Evolutionary conservation across 1,140 invertebrate genomes (phyloP).

Genomic region (Brachionus rotundiformis): DNA sequence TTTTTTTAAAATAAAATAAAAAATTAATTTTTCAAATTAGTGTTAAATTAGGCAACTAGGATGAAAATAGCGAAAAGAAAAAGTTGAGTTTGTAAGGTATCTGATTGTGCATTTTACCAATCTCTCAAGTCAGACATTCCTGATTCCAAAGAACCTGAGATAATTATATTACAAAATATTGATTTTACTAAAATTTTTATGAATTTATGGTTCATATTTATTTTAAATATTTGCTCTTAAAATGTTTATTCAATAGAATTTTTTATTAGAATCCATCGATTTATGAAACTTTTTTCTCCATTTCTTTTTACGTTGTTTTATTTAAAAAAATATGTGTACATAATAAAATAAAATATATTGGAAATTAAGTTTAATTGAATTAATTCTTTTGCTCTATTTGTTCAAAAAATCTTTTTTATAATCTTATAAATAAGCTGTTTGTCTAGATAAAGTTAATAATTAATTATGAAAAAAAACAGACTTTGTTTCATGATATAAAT

Average conservation of each 20-base stretch:
- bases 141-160: neutral
- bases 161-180: neutral
- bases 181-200: neutral
- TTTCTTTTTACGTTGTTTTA: neutral
- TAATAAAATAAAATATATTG: neutral
- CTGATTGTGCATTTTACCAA: no score
- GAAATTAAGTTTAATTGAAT: neutral
- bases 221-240: neutral
- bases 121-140: neutral
- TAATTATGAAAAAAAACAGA: neutral
- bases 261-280: neutral
- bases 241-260: neutral
- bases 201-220: neutral
- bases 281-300: neutral
- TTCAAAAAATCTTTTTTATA: no score
- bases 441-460: no score
- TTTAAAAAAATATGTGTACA: neutral
- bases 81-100: no score
- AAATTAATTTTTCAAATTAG: neutral
- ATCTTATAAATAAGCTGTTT: no score
- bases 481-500: neutral
- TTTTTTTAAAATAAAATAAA: neutral
- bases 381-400: neutral
- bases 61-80: neutral
- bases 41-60: neutral